Percentiles rank a stretch among this genome's conserved stretches.
These are phyloP conservation scores for Arothron firmamentum DNA, from an alignment of 2,113 vertebrate genomes.

Conservation along the genomic window DNA sequence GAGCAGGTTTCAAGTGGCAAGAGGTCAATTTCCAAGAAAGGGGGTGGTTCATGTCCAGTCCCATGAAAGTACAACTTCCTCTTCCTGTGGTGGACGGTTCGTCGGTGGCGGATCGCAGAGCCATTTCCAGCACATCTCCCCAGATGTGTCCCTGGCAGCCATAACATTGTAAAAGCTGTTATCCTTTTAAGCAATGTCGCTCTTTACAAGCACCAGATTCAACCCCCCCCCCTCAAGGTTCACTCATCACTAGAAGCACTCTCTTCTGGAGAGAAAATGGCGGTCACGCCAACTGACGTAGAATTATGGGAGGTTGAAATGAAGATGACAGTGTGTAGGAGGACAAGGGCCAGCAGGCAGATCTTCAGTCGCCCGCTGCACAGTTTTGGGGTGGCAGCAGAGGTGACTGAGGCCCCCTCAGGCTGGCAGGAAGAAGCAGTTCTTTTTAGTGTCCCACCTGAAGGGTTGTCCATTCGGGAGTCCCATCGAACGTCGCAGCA, in stretches of 20 bases:
- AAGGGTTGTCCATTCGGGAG: constrained; percentile 77
- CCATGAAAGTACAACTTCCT: constrained; percentile 31
- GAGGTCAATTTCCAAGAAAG: constrained; percentile 56
- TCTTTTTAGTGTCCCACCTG: constrained; percentile 82
- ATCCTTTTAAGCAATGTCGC: constrained; percentile 22
- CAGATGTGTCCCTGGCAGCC: constrained; percentile 51
- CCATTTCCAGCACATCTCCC: constrained; percentile 38
- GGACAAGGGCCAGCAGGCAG: constrained; percentile 91
- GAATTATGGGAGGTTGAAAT: constrained; percentile 86
- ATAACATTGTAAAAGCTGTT: constrained; percentile 42
- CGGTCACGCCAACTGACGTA: constrained; percentile 80
- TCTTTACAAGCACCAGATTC: constrained; percentile 24
- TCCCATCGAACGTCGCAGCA: constrained; percentile 96
- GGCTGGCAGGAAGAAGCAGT: constrained; percentile 78
- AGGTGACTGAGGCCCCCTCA: constrained; percentile 84
- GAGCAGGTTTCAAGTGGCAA: constrained; percentile 67
- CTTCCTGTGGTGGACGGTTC: constrained; percentile 48
- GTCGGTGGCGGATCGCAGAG: constrained; percentile 34
- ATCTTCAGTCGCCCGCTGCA: constrained; percentile 92
- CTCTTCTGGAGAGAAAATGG: constrained; percentile 83
- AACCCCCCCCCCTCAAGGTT: constrained; percentile 33
- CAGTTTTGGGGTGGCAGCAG: constrained; percentile 82
- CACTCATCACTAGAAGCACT: constrained; percentile 86
- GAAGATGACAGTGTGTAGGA: constrained; percentile 93
- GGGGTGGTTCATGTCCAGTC: constrained; percentile 29